Base-by-base conservation (phyloP, 1,140 invertebrate genomes). In the Cotesia typhae region DNA sequence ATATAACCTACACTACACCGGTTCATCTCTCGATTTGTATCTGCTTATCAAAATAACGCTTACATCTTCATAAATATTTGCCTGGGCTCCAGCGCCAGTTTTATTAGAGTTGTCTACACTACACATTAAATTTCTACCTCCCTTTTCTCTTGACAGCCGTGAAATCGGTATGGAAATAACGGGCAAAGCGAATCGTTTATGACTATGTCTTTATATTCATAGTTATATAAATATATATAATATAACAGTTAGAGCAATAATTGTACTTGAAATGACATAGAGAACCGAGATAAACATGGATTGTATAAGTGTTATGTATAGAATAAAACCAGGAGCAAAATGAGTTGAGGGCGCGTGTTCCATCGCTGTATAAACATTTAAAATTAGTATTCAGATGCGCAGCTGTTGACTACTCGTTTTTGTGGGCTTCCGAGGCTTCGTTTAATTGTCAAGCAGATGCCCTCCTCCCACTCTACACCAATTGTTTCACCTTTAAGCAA, bases 21-120 rank as follows among this genome's bases (percentile, higher is more conserved):
- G 61, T 72, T 75, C 79, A 75, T 79, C 74, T 79, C 81, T 79
- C 81, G 76, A 80, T 81, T 81, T 77, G 74, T 76, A 73, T 77
- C 78, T 81, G 83, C 84, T 85, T 86, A 87, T 86, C 84, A 85
- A 84, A 87, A 87, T 86, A 86, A 85, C 80, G 82, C 79, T 85
- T 86, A 86, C 85, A 84, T 86, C 84, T 86, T 87, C 82, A 86
- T 86, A 85, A 87, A 87, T 87, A 86, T 85, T 87, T 85, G 82
- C 71, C 61, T 78, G 75, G 38, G 37, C 64, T 52, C 47, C 59
- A 47, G 68, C 72, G 51, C 59, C 41, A 47, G 72, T 81, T 80
- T 80, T 79, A 80, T 72, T 75, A 65, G 57, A 72, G 38, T 47
- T 47, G 5, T 47, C 41, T 47, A 47, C 41, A 47, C 41, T 9